A percentile compares a stretch with the other conserved stretches of the same genome.
Evolutionary conservation across 2,888 invertebrate species (phyloP).

Genomic region (Tubulanus polymorphus): DNA sequence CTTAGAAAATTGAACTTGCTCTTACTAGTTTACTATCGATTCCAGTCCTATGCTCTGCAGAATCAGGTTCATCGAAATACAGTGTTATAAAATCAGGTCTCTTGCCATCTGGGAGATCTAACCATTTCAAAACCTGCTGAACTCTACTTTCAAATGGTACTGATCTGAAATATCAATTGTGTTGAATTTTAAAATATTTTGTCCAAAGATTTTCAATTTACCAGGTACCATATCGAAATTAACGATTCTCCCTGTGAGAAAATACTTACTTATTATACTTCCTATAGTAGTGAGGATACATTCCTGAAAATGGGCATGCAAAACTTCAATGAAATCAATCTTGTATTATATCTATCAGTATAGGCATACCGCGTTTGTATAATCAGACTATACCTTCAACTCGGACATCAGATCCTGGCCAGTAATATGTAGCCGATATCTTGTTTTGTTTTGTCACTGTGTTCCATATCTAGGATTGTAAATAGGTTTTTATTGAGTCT

Average conservation of each 20-base stretch:
- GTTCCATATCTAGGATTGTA: slow-evolving; percentile 51
- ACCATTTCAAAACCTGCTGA: slow-evolving; percentile 30
- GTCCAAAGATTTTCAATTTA: too few species aligned
- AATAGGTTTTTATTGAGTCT: too few species aligned
- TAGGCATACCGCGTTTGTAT: neutral
- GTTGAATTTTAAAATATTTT: too few species aligned
- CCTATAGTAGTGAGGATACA: slow-evolving; percentile 23
- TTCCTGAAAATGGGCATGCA: slow-evolving; percentile 20
- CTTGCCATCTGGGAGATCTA: slow-evolving; percentile 25
- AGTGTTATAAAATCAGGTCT: slow-evolving; percentile 36
- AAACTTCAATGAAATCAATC: neutral
- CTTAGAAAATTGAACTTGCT: too few species aligned
- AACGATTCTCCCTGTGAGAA: neutral
- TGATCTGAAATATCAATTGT: neutral
- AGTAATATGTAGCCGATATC: slow-evolving; percentile 36
- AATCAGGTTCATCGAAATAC: slow-evolving; percentile 42
- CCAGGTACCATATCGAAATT: neutral
- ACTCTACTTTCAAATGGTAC: slow-evolving; percentile 25
- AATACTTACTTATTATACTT: slow-evolving; percentile 24
- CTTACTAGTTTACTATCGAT: too few species aligned
- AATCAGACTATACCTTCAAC: slow-evolving; percentile 29
- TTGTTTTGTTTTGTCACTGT: slow-evolving; percentile 37
- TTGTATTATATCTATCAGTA: neutral
- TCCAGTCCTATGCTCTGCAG: slow-evolving; percentile 33
- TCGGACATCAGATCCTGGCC: slow-evolving; percentile 42